phyloP scores from a whole-genome alignment of 2,888 invertebrate species.

The Germaria angustata region DNA sequence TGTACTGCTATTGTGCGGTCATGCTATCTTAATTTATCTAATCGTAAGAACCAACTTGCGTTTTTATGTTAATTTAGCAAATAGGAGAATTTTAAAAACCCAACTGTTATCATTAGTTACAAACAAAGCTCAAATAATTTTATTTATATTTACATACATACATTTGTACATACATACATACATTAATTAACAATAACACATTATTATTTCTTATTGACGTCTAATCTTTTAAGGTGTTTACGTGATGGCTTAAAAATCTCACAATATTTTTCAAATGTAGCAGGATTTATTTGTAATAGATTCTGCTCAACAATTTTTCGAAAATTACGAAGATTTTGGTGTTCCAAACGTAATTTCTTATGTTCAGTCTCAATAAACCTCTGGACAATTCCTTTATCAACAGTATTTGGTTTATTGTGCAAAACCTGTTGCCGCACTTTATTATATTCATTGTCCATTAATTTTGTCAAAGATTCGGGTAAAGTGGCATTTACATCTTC shows the following conservation, averaged over 20 bases:
- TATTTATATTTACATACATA: no score
- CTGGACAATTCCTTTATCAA: conserved; percentile 52
- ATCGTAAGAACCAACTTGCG: no score
- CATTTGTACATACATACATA: no score
- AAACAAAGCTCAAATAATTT: no score
- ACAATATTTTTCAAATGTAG: conserved; percentile 71
- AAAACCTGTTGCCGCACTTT: conserved; percentile 67
- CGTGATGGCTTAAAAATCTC: conserved; percentile 49
- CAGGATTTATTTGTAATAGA: conserved; percentile 70
- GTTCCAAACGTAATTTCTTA: conserved; percentile 70
- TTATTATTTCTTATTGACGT: conserved; percentile 29
- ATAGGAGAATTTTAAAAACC: no score
- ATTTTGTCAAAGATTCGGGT: conserved; percentile 60
- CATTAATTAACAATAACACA: neutral
- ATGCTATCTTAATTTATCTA: no score
- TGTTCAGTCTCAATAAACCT: conserved; percentile 68
- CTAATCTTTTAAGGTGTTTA: conserved; percentile 44
- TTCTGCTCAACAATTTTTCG: conserved; percentile 71
- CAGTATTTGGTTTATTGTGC: conserved; percentile 60
- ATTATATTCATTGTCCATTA: conserved; percentile 69
- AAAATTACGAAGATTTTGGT: conserved; percentile 70
- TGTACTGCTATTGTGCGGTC: no score
- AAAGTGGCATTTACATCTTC: conserved; percentile 51
- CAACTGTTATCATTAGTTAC: no score
- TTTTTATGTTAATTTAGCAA: no score